Evolutionary conservation across 1,140 invertebrate genomes (phyloP).

Genomic region (Aporrectodea caliginosa): DNA sequence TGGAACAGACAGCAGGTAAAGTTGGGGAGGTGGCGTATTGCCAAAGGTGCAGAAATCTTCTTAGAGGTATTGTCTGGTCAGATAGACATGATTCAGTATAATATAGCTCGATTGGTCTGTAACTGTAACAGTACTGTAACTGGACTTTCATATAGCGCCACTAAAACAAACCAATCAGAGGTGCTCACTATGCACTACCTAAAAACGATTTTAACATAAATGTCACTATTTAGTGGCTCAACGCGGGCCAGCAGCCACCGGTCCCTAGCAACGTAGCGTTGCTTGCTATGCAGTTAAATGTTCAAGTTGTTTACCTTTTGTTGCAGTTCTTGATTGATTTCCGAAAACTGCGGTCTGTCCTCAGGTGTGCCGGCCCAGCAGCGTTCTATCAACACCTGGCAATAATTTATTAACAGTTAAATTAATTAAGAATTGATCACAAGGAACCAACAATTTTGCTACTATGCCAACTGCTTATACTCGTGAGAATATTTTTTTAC

Average conservation of each 20-base stretch:
- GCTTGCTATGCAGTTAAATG: background rate
- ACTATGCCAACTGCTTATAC: too few species aligned
- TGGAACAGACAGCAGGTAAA: too few species aligned
- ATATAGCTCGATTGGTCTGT: too few species aligned
- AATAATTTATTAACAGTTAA: too few species aligned
- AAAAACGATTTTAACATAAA: background rate
- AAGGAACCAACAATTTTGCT: too few species aligned
- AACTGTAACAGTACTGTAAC: background rate
- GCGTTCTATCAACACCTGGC: constrained; percentile 43
- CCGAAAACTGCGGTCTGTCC: constrained; percentile 44
- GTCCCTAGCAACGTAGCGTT: background rate
- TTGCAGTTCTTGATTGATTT: constrained; percentile 43
- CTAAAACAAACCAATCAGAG: background rate
- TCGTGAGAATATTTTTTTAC: too few species aligned
- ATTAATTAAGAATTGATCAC: too few species aligned
- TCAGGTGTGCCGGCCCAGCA: constrained; percentile 46
- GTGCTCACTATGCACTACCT: background rate
- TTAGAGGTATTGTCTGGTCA: too few species aligned
- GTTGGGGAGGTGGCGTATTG: too few species aligned
- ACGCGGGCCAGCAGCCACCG: background rate
- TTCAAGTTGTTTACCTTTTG: constrained; percentile 34
- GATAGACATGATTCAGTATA: too few species aligned
- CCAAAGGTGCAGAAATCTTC: too few species aligned
- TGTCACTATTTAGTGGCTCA: background rate
- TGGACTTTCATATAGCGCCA: too few species aligned